These are phyloP conservation scores for Potamilus streckersoni DNA, from an alignment of 1,140 invertebrate species.

Conservation along the genomic window DNA sequence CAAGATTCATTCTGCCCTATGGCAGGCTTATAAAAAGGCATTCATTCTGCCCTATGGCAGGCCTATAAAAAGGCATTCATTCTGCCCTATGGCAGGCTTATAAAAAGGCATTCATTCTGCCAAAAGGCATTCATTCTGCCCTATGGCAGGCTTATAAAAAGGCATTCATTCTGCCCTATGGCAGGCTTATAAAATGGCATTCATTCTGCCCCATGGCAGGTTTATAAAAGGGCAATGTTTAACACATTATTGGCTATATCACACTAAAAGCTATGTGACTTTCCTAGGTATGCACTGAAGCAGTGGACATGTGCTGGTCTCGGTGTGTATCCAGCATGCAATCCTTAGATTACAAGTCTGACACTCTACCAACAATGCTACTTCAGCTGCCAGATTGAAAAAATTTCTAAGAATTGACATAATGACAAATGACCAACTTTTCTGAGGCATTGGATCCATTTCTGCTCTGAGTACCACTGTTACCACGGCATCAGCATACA, in stretches of 20 bases:
- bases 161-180: no score
- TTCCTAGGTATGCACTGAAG: no score
- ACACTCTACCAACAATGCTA: not conserved
- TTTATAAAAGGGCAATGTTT: not conserved
- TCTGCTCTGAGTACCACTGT: constrained; percentile 73
- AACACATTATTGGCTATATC: no score
- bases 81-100: not conserved
- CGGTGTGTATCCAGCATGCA: not conserved
- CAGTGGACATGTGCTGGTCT: no score
- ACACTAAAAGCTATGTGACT: no score
- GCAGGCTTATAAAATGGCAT: no score
- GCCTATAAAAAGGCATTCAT: no score
- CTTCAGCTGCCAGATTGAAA: not conserved
- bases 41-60: no score
- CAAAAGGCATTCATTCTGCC: not conserved
- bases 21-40: not conserved
- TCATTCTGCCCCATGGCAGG: not conserved
- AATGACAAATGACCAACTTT: constrained; percentile 40
- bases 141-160: not conserved
- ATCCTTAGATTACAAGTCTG: no score
- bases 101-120: no score
- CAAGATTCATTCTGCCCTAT: not conserved
- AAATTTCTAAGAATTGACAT: not conserved
- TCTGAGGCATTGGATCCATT: constrained; percentile 56
- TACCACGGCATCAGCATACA: constrained; percentile 96